phyloP scores from a whole-genome alignment of 2,888 invertebrate genomes.

The Synanthedon myopaeformis region DNA sequence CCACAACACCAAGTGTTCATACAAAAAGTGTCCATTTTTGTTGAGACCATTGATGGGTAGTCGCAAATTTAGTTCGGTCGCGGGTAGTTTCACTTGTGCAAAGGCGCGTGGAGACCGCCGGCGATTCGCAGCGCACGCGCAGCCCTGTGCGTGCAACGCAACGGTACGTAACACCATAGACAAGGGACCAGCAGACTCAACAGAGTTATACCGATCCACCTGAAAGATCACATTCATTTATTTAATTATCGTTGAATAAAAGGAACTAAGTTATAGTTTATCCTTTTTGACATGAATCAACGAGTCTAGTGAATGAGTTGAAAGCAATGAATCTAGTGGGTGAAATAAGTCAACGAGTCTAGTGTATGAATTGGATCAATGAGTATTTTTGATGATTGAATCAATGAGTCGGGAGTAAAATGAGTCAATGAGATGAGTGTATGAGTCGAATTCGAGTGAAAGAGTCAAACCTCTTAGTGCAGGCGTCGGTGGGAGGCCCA shows the following conservation, averaged over 20 bases:
- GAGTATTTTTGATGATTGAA: too few species aligned
- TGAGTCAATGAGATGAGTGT: not conserved
- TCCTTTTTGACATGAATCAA: not conserved
- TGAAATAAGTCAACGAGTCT: constrained; percentile 13
- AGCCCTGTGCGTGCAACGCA: constrained; percentile 86
- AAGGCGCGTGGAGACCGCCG: constrained; percentile 82
- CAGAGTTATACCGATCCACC: constrained; percentile 87
- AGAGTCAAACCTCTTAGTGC: constrained; percentile 73
- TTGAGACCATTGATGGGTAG: not conserved
- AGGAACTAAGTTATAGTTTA: not conserved
- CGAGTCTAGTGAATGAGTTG: not conserved
- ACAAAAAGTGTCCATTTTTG: too few species aligned
- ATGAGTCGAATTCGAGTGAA: not conserved
- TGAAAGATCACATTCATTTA: constrained; percentile 16
- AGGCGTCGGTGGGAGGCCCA: constrained; percentile 75
- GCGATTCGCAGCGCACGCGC: constrained; percentile 84
- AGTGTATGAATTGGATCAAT: too few species aligned
- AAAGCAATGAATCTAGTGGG: too few species aligned
- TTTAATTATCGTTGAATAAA: not conserved
- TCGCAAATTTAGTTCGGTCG: not conserved
- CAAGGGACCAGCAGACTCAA: constrained; percentile 92
- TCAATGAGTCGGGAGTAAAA: too few species aligned
- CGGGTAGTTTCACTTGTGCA: constrained; percentile 6
- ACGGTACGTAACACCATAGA: constrained; percentile 92
- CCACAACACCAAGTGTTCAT: too few species aligned